Conservation (phyloP, 1,140 invertebrate genomes). For the Pogonus chalceus region DNA sequence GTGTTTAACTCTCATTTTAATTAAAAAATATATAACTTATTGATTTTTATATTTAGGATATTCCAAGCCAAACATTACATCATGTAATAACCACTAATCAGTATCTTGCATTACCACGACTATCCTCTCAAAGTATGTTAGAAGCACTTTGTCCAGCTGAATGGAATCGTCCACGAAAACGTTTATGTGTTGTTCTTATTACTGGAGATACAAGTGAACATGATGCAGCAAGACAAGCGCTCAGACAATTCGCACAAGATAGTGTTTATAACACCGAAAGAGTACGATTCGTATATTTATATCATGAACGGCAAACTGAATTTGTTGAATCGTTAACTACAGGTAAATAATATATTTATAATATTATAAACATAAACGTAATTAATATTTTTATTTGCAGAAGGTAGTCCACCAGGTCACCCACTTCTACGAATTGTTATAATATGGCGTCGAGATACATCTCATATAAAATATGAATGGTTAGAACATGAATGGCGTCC, state of each 20-base stretch:
- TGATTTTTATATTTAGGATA: too few relatives aligned
- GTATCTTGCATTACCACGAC: constrained; percentile 74
- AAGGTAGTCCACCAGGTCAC: constrained; percentile 44
- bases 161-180: constrained; percentile 67
- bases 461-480: constrained; percentile 88
- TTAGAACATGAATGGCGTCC: constrained; percentile 52
- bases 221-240: constrained; percentile 47
- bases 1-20: too few relatives aligned
- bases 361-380: not conserved
- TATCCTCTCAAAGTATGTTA: constrained; percentile 72
- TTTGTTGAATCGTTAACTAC: constrained; percentile 67
- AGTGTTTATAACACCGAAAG: constrained; percentile 51
- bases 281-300: constrained; percentile 79
- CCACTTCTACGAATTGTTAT: constrained; percentile 68
- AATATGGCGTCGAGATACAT: constrained; percentile 77
- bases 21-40: too few relatives aligned
- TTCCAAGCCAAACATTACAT: constrained; percentile 74
- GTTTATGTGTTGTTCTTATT: constrained; percentile 79
- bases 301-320: constrained; percentile 68
- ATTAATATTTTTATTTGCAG: constrained; percentile 23
- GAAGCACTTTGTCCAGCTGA: constrained; percentile 84
- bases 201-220: constrained; percentile 56
- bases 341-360: constrained; percentile 33
- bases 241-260: constrained; percentile 58
- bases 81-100: constrained; percentile 84